Evolutionary conservation across 2,797 vertebrate genomes (phyloP).

Genomic region (Myotis pilosus): DNA sequence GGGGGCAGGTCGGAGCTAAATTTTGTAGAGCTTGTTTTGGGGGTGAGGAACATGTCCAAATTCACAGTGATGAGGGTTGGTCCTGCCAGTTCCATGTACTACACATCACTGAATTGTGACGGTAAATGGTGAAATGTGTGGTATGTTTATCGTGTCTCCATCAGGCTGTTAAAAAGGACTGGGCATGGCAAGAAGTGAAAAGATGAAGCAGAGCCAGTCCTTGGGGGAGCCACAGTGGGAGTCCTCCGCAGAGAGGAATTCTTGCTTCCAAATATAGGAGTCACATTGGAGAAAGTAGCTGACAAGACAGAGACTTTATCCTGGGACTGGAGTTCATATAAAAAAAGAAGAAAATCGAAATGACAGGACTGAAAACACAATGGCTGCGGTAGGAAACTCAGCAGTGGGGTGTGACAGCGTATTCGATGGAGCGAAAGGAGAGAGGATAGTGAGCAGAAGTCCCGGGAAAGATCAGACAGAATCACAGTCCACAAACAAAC

Average conservation of each 20-base stretch:
- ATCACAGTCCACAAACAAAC: neutral
- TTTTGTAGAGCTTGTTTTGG: neutral
- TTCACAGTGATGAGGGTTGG: neutral
- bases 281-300: neutral
- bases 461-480: neutral
- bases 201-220: too few relatives aligned
- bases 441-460: accelerated
- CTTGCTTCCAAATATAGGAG: neutral
- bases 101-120: accelerated
- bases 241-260: accelerated
- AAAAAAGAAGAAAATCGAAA: neutral
- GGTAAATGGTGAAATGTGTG: neutral
- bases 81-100: neutral
- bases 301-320: neutral
- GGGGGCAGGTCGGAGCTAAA: neutral
- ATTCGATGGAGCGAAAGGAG: accelerated
- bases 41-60: neutral
- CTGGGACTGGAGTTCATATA: neutral
- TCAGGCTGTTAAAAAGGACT: neutral
- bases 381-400: neutral
- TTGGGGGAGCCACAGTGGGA: accelerated
- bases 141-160: neutral
- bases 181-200: neutral
- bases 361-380: neutral
- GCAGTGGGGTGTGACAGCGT: neutral